Evolutionary conservation across 2,888 invertebrate species (phyloP), one percentile per base, ranked within the genome.

Genomic region (Onchidella celtica): DNA sequence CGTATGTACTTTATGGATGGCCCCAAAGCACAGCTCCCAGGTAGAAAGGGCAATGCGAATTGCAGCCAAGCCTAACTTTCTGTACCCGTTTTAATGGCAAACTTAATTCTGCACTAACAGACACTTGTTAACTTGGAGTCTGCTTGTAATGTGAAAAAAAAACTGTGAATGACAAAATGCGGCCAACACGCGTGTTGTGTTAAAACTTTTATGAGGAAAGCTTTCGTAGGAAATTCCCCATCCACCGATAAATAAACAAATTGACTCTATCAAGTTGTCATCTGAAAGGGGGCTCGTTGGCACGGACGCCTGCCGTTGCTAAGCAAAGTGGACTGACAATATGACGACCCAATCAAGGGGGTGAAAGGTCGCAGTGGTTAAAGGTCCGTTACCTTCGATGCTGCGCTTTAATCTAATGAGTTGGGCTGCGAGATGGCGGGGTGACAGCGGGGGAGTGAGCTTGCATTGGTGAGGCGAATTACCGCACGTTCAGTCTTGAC

Each of bases 221-320:
- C 57, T 57, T 27, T 32, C 14, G 34, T 38, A 34, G 32, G 47
- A 75, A 65, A 47, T 47, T 47, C 65, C 69, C 40, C 34, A n/a
- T n/a, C n/a, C n/a, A 66, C 59, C 69, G 78, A 66, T 69, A 78
- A 78, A 69, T 47, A 76, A 78, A 78, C 79, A 72, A 68, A 79
- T 79, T 79, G 72, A 79, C 79, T 63, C 75, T 79, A 63, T 79
- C 70, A 61, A 63, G 47, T n/a, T 72, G 79, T 79, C 77, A 68
- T 69, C 69, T 29, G 32, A 65, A 32, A 24, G n/a, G 36, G 14
- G 69, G 36, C 78, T 59, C 69, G 32, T 24, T 79, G n/a, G 72
- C 72, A 72, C 72, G 63, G 38, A 40, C 72, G 38, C 79, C 38
- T 79, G 79, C 72, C 79, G 79, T 79, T 79, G 79, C 79, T 79